Evolutionary conservation across 1,140 invertebrate species (phyloP), one percentile per base, ranked within the genome.

Genomic region (Aphis gossypii): DNA sequence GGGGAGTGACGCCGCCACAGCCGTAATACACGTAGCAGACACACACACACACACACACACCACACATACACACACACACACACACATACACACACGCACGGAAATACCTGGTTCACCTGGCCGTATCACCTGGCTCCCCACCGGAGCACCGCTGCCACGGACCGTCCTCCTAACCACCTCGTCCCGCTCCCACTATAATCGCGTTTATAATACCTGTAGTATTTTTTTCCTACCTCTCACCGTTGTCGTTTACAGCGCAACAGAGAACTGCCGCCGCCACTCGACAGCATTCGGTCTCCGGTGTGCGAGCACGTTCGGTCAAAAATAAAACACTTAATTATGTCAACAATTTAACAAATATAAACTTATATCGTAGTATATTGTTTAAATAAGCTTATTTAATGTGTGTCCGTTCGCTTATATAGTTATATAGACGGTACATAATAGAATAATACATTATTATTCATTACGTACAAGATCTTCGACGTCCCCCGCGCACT

Each of bases 71-170:
- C 30, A 44, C 41, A n/a, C 44, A 18, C 25, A 18, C 48, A 60
- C 9, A 30, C 46, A 84, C 18, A 38, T n/a, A n/a, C 35, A 38
- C 21, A 38, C 8, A 18, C 46, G 46, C 68, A 48, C 76, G 82
- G 76, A 93, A 93, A 93, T 93, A 93, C 91, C 91, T 93, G 91
- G 91, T 93, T 93, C 91, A 93, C 91, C 91, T 93, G 91, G 91
- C 48, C 91, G 91, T 93, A 93, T 93, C 91, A 93, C 91, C 91
- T 93, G 91, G 91, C 76, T 41, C 25, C 76, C 82, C 91, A 30
- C 68, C 46, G 30, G 30, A 11, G 44, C 30, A 23, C 41, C 91
- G 21, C 46, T 25, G 38, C 38, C 76, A 23, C 76, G 68, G 46
- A 48, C 38, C 90, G 25, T 46, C 23, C 44, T 30, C 56, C 56